Conservation (phyloP, 2,113 vertebrate species). For the Redunca redunca region DNA sequence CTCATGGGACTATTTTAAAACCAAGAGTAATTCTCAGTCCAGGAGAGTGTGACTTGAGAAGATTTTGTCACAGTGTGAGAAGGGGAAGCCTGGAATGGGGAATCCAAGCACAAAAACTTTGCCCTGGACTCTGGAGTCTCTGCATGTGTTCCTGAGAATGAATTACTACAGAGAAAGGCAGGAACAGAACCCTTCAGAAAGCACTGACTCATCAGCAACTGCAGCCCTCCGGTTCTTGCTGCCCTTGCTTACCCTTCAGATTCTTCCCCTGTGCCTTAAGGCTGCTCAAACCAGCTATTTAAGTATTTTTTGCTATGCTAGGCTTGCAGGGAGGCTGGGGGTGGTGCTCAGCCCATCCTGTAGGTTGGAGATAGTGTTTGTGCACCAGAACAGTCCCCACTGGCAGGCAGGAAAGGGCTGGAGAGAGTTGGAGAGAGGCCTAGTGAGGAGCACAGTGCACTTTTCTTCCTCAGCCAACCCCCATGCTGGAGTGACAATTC, state of each 20-base stretch:
- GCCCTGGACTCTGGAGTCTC: neutral
- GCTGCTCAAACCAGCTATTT: neutral
- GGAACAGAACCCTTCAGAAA: neutral
- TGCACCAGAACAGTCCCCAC: neutral
- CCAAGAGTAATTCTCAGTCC: neutral
- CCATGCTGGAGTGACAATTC: neutral
- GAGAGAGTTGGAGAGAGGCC: neutral
- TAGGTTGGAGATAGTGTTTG: neutral
- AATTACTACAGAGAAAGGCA: slow-evolving; percentile 32
- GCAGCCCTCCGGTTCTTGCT: neutral
- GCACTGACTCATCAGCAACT: neutral
- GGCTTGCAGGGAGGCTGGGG: neutral
- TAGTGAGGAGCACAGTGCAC: neutral
- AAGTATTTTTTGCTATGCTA: neutral
- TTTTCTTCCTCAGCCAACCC: slow-evolving; percentile 35
- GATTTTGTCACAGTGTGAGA: neutral
- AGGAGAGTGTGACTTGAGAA: neutral
- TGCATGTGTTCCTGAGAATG: neutral
- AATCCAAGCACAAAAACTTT: slow-evolving; percentile 34
- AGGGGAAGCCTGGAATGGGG: neutral
- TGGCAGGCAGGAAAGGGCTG: neutral
- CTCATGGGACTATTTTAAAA: slow-evolving; percentile 14
- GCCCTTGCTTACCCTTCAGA: neutral
- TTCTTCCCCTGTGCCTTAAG: neutral
- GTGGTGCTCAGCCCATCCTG: neutral